phyloP scores from a whole-genome alignment of 2,113 vertebrate genomes.

The Setophaga petechia region DNA sequence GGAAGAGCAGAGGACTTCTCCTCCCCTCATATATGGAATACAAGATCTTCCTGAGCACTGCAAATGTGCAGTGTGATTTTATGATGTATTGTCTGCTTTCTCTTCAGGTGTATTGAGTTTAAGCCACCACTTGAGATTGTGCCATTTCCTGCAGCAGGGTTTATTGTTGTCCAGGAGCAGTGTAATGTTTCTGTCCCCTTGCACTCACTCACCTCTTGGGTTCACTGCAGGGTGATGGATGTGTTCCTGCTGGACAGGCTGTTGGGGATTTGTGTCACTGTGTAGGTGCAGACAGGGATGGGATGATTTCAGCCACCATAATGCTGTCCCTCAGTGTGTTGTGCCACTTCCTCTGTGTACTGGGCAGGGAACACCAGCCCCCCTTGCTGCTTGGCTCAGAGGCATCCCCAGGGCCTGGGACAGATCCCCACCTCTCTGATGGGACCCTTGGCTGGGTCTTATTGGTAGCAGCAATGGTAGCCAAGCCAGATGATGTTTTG shows the following conservation, averaged over 20 bases:
- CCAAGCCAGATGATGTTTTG: not conserved
- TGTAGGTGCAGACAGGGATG: not conserved
- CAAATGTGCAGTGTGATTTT: not conserved
- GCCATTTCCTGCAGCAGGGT: not conserved
- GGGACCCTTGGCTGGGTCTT: not conserved
- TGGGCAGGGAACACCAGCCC: not conserved
- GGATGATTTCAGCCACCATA: not conserved
- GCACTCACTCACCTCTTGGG: not conserved
- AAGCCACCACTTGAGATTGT: not conserved
- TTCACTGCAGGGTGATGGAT: not conserved
- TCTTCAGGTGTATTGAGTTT: not conserved
- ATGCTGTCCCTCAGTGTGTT: not conserved
- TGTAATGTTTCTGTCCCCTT: not conserved
- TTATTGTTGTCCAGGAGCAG: not conserved
- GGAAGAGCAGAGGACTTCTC: not conserved
- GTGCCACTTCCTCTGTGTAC: not conserved
- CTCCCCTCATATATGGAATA: not conserved
- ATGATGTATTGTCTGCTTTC: not conserved
- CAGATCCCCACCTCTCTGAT: not conserved
- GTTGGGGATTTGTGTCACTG: not conserved
- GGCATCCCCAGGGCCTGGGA: not conserved
- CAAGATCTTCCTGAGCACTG: not conserved
- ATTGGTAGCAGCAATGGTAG: not conserved
- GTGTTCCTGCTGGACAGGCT: not conserved
- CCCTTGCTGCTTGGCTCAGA: not conserved